Evolutionary conservation across 1,140 invertebrate genomes (phyloP).

Genomic region (Aradophagus sp.): DNA sequence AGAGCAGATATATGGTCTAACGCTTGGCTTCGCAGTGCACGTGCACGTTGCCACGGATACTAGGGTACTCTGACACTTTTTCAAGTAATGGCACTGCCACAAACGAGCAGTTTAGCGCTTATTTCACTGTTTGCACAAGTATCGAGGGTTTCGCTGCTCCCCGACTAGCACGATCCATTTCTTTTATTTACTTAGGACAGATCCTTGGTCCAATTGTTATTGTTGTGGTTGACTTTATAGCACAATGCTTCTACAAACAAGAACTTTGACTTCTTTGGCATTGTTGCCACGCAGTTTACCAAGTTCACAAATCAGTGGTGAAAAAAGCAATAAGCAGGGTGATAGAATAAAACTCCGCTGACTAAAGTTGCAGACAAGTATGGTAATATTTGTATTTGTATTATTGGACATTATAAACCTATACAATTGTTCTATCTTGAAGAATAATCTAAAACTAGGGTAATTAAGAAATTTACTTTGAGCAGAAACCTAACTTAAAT

Average conservation of each 20-base stretch:
- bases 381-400: too few relatives aligned
- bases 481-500: too few relatives aligned
- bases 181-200: slow-evolving; percentile 32
- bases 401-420: too few relatives aligned
- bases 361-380: too few relatives aligned
- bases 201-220: slow-evolving; percentile 15
- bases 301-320: neutral
- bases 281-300: neutral
- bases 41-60: slow-evolving; percentile 31
- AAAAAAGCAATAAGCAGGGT: too few relatives aligned
- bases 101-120: slow-evolving; percentile 50
- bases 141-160: slow-evolving; percentile 35
- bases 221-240: slow-evolving; percentile 13
- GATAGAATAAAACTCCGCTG: too few relatives aligned
- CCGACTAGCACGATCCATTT: slow-evolving; percentile 13
- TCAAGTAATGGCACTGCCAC: slow-evolving; percentile 45
- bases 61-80: slow-evolving; percentile 37
- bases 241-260: slow-evolving; percentile 16
- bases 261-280: slow-evolving; percentile 15
- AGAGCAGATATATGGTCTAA: slow-evolving; percentile 17
- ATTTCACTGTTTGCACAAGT: slow-evolving; percentile 46
- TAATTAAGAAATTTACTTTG: too few relatives aligned
- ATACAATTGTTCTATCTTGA: too few relatives aligned
- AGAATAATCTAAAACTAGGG: too few relatives aligned
- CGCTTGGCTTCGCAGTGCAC: slow-evolving; percentile 27